A percentile compares a stretch with the other conserved stretches of the same genome.
phyloP scores from a whole-genome alignment of 2,113 vertebrate species.

The Sinocyclocheilus anophthalmus region DNA sequence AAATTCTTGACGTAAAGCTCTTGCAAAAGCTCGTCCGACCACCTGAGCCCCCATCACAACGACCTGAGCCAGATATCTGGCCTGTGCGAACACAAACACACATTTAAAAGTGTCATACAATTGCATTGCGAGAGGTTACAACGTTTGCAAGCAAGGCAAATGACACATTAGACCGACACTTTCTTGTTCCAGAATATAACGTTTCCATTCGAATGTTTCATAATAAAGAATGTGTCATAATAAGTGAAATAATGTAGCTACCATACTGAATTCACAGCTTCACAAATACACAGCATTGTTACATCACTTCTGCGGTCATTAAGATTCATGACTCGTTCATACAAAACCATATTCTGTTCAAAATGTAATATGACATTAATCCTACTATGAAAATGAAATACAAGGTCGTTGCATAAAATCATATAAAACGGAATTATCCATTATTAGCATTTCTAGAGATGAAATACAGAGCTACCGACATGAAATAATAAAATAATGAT shows the following conservation, averaged over 20 bases:
- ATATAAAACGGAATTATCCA: background rate
- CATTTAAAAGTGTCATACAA: background rate
- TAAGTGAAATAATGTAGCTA: background rate
- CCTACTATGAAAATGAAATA: background rate
- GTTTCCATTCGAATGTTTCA: background rate
- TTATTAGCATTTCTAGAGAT: background rate
- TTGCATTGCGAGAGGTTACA: background rate
- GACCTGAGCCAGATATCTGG: conserved; percentile 94
- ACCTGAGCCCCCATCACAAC: conserved; percentile 94
- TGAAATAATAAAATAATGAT: background rate
- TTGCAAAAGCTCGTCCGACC: conserved; percentile 91
- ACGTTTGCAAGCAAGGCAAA: no score
- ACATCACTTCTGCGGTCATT: background rate
- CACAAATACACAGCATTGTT: background rate
- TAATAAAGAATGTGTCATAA: background rate
- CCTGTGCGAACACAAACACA: conserved; percentile 71
- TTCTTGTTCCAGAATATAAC: background rate
- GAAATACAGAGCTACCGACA: background rate
- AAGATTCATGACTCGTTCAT: background rate
- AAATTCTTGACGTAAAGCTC: conserved; percentile 90
- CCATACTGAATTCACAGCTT: background rate
- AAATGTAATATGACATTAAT: background rate
- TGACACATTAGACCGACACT: background rate
- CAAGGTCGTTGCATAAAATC: conserved; percentile 9
- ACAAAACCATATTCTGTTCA: background rate